phyloP scores from a whole-genome alignment of 2,797 vertebrate genomes.

The Sciurus vulgaris region DNA sequence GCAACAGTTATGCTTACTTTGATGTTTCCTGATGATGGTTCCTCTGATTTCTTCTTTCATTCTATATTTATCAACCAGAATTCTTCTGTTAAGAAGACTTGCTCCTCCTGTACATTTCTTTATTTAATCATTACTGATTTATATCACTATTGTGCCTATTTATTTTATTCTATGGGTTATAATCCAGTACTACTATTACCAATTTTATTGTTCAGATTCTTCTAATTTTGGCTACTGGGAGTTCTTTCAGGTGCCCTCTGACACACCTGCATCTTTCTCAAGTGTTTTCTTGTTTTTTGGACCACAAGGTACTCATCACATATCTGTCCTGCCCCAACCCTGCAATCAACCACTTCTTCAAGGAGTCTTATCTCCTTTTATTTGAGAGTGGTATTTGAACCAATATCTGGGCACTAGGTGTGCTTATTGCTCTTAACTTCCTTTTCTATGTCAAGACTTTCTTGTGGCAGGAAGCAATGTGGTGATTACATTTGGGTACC shows the following conservation, averaged over 20 bases:
- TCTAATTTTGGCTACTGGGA: not conserved
- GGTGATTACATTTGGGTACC: not conserved
- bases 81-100: slow-evolving; percentile 1
- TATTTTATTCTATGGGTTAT: not conserved
- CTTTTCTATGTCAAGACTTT: not conserved
- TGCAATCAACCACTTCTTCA: not conserved
- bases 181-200: not conserved
- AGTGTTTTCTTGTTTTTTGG: slow-evolving; percentile 7
- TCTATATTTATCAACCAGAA: not conserved
- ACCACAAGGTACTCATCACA: not conserved
- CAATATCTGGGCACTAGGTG: not conserved
- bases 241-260: not conserved
- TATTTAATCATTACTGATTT: slow-evolving; percentile 18
- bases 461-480: not conserved
- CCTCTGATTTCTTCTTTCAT: slow-evolving; percentile 2
- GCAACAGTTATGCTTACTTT: not conserved
- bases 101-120: not conserved
- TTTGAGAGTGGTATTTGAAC: not conserved
- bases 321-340: not conserved
- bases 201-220: not conserved
- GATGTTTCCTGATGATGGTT: not conserved
- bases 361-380: not conserved
- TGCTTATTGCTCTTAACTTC: not conserved
- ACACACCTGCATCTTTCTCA: not conserved
- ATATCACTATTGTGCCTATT: not conserved